Conservation (phyloP, 1,140 invertebrate species). For the Homarus americanus region DNA sequence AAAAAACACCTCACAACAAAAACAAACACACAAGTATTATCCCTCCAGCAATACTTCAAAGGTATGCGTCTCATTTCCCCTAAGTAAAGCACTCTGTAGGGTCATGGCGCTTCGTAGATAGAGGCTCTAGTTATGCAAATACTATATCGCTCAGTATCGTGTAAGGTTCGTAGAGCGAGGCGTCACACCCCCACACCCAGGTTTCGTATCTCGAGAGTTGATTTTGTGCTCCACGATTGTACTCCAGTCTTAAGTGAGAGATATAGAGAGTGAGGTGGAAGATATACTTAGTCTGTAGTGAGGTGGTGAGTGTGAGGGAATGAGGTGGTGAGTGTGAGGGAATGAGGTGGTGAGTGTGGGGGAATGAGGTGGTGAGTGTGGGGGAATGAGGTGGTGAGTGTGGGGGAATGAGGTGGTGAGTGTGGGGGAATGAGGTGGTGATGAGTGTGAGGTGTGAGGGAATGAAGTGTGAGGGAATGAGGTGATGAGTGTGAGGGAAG, state of each 20-base stretch:
- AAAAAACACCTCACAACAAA: too few species aligned
- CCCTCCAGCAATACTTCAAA: too few species aligned
- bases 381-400: not conserved
- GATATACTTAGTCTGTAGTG: too few species aligned
- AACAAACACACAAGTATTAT: too few species aligned
- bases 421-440: not conserved
- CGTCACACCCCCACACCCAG: too few species aligned
- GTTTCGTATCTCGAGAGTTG: too few species aligned
- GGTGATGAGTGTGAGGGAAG: too few species aligned
- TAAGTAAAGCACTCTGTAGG: too few species aligned
- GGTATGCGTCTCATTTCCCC: too few species aligned
- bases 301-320: too few species aligned
- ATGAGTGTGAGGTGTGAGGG: not conserved
- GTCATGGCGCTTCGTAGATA: not conserved
- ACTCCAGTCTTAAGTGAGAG: not conserved
- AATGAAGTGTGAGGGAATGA: not conserved
- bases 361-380: not conserved
- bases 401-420: not conserved
- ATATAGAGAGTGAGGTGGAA: not conserved
- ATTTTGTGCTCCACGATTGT: too few species aligned
- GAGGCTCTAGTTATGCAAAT: slow-evolving; percentile 2
- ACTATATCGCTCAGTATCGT: not conserved
- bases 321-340: too few species aligned
- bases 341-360: not conserved
- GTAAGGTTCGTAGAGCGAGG: not conserved